Evolutionary conservation across 2,113 vertebrate species (phyloP).

Genomic region (Ptilorrhoa leucosticta): DNA sequence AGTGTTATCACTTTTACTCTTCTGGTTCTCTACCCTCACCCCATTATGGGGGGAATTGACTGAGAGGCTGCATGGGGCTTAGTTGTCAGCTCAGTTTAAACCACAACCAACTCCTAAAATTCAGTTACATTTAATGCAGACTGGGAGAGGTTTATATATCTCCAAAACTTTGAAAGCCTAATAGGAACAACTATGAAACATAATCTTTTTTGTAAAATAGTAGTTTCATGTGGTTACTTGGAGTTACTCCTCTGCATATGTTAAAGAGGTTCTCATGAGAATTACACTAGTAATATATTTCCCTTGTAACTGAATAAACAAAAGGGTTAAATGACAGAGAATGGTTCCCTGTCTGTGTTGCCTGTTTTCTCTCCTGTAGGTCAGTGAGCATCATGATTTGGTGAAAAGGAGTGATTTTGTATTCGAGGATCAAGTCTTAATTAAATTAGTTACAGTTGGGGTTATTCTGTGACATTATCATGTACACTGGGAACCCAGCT

Average conservation of each 20-base stretch:
- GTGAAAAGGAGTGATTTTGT: conserved; percentile 48
- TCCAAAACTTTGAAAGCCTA: not conserved
- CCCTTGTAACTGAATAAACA: not conserved
- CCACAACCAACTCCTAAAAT: not conserved
- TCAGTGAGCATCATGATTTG: conserved; percentile 43
- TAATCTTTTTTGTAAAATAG: not conserved
- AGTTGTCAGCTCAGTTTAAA: not conserved
- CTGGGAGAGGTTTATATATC: not conserved
- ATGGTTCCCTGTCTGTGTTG: not conserved
- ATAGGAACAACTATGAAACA: not conserved
- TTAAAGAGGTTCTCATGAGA: conserved; percentile 1
- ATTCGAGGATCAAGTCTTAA: conserved; percentile 46
- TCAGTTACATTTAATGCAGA: not conserved
- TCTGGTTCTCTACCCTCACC: not conserved
- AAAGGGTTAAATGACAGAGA: conserved; percentile 25
- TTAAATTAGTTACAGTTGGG: conserved; percentile 63
- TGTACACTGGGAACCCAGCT: conserved; percentile 52
- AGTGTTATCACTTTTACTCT: not conserved
- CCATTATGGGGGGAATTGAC: not conserved
- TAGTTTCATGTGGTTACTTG: not conserved
- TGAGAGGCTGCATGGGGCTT: not conserved
- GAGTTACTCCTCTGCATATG: not conserved
- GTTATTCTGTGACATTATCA: conserved; percentile 57
- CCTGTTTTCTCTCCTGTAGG: not conserved
- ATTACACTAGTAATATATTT: conserved; percentile 1